Base-by-base conservation (phyloP, 1,140 invertebrate genomes). In the Drosophila kanapiae region DNA sequence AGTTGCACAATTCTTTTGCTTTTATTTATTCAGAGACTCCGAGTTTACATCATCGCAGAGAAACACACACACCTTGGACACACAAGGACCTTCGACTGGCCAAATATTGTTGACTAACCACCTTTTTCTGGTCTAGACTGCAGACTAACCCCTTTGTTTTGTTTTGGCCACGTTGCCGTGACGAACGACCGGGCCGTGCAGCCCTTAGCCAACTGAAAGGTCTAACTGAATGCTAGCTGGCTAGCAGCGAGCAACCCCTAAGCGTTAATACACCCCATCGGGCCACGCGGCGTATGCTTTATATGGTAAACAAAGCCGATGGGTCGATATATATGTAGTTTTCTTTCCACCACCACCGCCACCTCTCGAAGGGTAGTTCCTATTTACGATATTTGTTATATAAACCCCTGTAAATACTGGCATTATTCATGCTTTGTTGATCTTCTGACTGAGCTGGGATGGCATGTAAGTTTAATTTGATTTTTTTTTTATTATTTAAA, bases 261-360 rank as follows among this genome's bases (percentile, higher is more conserved):
- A 68, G 33, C 78, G 74, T 58, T 72, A 78, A 84, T 65, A 64
- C 85, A 86, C 78, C 71, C 58, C 51, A 33, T 82, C 74, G 65
- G 60, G 71, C 62, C 48, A 80, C 67, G 37, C 40, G 61, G 69
- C 85, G 77, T 87, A 87, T 87, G 78, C 72, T 68, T 69, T 62
- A 87, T 59, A 69, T 61, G 78, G 64, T 74, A 70, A 85, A 80
- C 63, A 61, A 43, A 59, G 42, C 67, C 51, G 64, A 80, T 70
- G 76, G 84, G 80, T 87, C 84, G 84, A 87, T 87, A 87, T 3
- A n/a, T 18, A 74, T 84, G 31, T 76, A 62, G 43, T 18, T n/a
- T 33, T 18, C 18, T 27, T 23, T 14, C 37, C 37, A 38, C 31
- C 31, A 31, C 29, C 48, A 54, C 27, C 48, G 37, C 27, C 31